phyloP scores from a whole-genome alignment of 2,113 vertebrate species.

The Pterocles burchelli region DNA sequence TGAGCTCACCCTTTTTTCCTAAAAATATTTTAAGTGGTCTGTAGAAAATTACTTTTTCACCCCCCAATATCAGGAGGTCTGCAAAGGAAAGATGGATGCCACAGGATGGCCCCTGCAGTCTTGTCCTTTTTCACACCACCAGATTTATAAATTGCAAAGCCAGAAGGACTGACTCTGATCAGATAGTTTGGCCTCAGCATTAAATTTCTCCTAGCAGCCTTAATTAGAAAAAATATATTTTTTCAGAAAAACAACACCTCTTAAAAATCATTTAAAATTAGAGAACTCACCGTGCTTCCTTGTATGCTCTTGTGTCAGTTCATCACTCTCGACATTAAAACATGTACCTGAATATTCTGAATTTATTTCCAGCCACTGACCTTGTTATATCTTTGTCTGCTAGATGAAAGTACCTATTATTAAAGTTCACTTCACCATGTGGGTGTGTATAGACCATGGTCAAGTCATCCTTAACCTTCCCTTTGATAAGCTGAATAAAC shows the following conservation, averaged over 20 bases:
- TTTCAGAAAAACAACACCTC: not conserved
- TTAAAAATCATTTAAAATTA: not conserved
- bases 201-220: not conserved
- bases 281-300: not conserved
- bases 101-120: no score
- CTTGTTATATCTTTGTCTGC: constrained; percentile 55
- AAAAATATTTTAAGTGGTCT: not conserved
- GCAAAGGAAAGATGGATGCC: no score
- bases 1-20: not conserved
- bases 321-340: constrained; percentile 34
- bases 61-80: not conserved
- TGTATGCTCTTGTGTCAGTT: not conserved
- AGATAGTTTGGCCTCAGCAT: not conserved
- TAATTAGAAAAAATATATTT: not conserved
- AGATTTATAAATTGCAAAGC: constrained; percentile 1
- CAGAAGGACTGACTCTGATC: not conserved
- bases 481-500: constrained; percentile 60
- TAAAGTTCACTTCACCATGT: constrained; percentile 48
- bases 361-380: constrained; percentile 55
- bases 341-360: constrained; percentile 33
- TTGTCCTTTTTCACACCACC: not conserved
- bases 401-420: constrained; percentile 34
- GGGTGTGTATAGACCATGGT: constrained; percentile 34
- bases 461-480: constrained; percentile 57
- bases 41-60: not conserved